Percentiles rank a stretch among this genome's conserved stretches.
Conservation (phyloP, 1,140 invertebrate genomes). For the Homarus americanus region DNA sequence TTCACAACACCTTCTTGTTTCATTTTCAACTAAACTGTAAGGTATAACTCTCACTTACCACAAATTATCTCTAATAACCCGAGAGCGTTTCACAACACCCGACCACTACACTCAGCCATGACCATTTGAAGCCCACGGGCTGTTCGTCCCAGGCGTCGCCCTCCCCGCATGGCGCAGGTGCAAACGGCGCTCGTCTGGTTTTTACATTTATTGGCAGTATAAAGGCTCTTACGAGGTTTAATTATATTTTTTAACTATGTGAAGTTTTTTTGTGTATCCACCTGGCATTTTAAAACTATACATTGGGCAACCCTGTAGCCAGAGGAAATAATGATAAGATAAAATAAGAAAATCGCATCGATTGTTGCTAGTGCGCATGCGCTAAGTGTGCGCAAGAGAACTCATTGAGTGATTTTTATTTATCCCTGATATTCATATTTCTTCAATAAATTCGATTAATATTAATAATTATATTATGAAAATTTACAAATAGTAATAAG, state of each 20-base stretch:
- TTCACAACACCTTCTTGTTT: background rate
- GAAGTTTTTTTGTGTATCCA: background rate
- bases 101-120: conserved; percentile 59
- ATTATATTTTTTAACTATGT: background rate
- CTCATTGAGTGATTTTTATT: conserved; percentile 62
- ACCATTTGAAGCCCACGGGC: conserved; percentile 63
- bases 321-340: conserved; percentile 70
- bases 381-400: conserved; percentile 56
- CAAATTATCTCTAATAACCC: conserved; percentile 55
- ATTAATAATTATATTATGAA: background rate
- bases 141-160: conserved; percentile 48
- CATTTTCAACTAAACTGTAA: background rate
- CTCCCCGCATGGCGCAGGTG: conserved; percentile 55
- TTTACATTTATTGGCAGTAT: conserved; percentile 4
- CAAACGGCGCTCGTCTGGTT: background rate
- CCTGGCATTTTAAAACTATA: background rate
- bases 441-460: background rate
- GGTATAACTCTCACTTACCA: conserved; percentile 44
- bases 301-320: conserved; percentile 43
- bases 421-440: background rate
- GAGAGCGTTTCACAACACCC: conserved; percentile 63
- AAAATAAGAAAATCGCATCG: conserved; percentile 63
- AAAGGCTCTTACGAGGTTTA: background rate
- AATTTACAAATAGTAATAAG: background rate
- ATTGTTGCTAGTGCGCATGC: conserved; percentile 59